Evolutionary conservation across 1,140 invertebrate genomes (phyloP).

Genomic region (Drosophila rhopaloa): DNA sequence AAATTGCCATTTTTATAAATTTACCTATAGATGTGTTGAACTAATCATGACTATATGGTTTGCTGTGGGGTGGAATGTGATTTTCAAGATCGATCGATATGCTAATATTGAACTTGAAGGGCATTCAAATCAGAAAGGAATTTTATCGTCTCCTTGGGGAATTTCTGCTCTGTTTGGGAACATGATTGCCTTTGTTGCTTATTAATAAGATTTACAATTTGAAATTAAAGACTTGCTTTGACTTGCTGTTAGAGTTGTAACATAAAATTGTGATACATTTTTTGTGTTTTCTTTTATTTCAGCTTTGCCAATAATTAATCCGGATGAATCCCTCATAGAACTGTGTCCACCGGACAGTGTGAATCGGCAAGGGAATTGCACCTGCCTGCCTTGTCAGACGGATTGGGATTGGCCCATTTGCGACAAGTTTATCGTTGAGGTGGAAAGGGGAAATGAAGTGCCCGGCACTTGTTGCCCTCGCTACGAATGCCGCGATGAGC

Average conservation of each 20-base stretch:
- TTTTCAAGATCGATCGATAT: conserved; percentile 31
- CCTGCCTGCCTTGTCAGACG: conserved; percentile 29
- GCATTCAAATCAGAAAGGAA: conserved; percentile 26
- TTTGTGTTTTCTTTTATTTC: not conserved
- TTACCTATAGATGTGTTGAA: conserved; percentile 63
- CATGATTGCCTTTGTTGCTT: not conserved
- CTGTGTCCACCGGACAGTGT: not conserved
- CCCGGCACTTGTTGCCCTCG: conserved; percentile 66
- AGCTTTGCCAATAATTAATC: conserved; percentile 23
- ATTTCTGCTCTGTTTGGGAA: not conserved
- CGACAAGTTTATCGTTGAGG: conserved; percentile 39
- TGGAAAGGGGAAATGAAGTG: conserved; percentile 23
- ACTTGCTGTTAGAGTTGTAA: too few species aligned
- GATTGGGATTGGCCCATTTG: conserved; percentile 26
- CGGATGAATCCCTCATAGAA: conserved; percentile 1
- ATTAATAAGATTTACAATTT: not conserved
- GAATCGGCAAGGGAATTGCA: too few species aligned
- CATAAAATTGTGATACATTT: not conserved
- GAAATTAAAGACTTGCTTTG: not conserved
- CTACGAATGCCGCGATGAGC: conserved; percentile 42
- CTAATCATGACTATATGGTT: conserved; percentile 45
- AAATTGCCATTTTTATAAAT: conserved; percentile 81
- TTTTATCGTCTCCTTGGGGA: not conserved
- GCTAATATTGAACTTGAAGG: conserved; percentile 47
- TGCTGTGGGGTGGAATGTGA: conserved; percentile 24